Percentiles rank a stretch among this genome's conserved stretches.
These are phyloP conservation scores for Orchestes rusci DNA, from an alignment of 2,888 invertebrate species.

Conservation along the genomic window DNA sequence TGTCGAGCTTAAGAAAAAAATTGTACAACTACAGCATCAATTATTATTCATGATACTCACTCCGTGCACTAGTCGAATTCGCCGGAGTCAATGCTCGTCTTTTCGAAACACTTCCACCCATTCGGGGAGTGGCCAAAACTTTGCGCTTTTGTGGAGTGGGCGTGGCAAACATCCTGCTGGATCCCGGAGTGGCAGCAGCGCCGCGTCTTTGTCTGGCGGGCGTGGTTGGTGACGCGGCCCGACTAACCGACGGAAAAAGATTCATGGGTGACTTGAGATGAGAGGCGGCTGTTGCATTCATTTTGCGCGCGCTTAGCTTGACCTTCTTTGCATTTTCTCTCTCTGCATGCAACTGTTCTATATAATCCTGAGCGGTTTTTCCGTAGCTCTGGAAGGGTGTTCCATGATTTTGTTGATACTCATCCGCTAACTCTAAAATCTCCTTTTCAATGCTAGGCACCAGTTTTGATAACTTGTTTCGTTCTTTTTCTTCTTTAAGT, in stretches of 20 bases:
- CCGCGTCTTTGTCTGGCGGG: too few species aligned
- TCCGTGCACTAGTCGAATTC: too few species aligned
- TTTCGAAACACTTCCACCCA: too few species aligned
- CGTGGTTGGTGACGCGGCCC: not conserved
- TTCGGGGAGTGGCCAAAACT: not conserved
- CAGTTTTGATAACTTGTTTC: conserved; percentile 66
- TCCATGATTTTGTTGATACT: conserved; percentile 49
- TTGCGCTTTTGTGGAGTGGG: not conserved
- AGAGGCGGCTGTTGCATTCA: conserved; percentile 26
- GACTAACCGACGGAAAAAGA: not conserved
- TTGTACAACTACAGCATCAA: too few species aligned
- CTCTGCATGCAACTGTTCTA: conserved; percentile 55
- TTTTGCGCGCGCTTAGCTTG: conserved; percentile 50
- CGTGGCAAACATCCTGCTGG: too few species aligned
- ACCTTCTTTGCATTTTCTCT: conserved; percentile 48
- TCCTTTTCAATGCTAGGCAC: conserved; percentile 68
- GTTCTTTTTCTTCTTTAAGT: conserved; percentile 76
- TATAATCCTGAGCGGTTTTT: conserved; percentile 53
- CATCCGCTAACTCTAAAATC: conserved; percentile 45
- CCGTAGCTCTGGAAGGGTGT: conserved; percentile 57
- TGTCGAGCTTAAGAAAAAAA: too few species aligned
- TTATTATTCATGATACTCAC: too few species aligned
- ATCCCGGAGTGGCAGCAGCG: too few species aligned
- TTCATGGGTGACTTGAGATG: not conserved
- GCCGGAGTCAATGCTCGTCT: too few species aligned